Evolutionary conservation across 2,797 vertebrate genomes (phyloP), one percentile per base, ranked within the genome.

Genomic region (Percopsis omiscomaycus): DNA sequence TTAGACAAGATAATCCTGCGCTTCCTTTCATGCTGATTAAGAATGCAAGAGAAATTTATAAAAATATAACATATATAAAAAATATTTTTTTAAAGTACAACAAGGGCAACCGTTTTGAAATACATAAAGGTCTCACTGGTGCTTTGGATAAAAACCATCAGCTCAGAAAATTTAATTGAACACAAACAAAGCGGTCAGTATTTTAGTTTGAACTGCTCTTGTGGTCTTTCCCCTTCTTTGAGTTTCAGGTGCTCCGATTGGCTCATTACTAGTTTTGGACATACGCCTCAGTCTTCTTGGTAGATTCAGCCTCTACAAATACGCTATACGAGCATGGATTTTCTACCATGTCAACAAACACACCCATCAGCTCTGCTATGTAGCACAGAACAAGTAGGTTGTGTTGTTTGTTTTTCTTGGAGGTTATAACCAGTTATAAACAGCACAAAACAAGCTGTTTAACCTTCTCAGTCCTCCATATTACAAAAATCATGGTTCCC

Each of bases 391-490:
- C 69, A 59, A 54, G 1, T 45, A 27, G 1, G 55, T 16, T 4
- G 53, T 55, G 75, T 71, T 48, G 46, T 71, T 81, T 4, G 54
- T 83, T 88, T 13, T 8, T 90, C 3, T 91, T 48, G 86, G 88
- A 91, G 87, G 88, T 54, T 74, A 67, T 80, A 89, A 91, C 86
- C 89, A 77, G 87, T 89, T 82, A 64, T 2, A 84, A 42, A 66
- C 87, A 89, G 88, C 86, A 89, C 78, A 32, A 28, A 42, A 64
- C n/a, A 70, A 76, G 85, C 88, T 81, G 87, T 61, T 75, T n/a
- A 86, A 91, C 89, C 69, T 89, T 89, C 88, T 90, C 90, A 87
- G 70, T 77, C 87, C 90, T 90, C 89, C 88, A 16, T 11, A 59
- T 61, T 12, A 59, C 11, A 58, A 22, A 22, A 22, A 5, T 0